Base-by-base conservation (phyloP, 2,113 vertebrate genomes). In the Smithornis capensis region DNA sequence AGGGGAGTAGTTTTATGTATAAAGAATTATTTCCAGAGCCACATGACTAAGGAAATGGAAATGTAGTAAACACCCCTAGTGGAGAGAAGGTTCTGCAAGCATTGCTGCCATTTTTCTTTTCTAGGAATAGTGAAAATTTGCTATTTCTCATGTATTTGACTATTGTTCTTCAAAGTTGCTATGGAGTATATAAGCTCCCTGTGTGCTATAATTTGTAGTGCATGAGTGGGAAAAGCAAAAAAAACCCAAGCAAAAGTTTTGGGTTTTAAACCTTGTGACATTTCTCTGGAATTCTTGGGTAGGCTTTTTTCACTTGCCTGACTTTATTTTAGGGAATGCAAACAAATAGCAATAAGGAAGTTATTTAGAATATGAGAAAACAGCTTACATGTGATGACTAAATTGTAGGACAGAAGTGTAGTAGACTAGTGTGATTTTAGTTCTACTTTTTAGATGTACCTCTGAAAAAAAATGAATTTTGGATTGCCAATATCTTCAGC, bases 201-300 rank as follows among this genome's bases (percentile, higher is more conserved):
- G 3, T 29, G n/a, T 49, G 7, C 5, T 65, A 1, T 25, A 23
- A 65, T 44, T 76, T 44, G 31, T n/a, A 22, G 14, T 17, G 14
- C 6, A 31, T 6, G 29, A 75, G 8, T 28, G 22, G 9, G 55
- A 83, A 76, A 56, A 76, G 6, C 24, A 17, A 45, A 59, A n/a
- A 79, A 88, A 24, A 1, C 0, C 24, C 22, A 82, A 77, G 0
- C 4, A 65, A 60, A 89, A 78, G 3, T 4, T 1, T 6, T 77
- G 31, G 0, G 2, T 16, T 86, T 77, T 40, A 19, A 71, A 33
- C 45, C 4, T 73, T 82, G 12, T 35, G 21, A 45, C 21, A 82
- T 91, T 28, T n/a, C 28, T 83, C 25, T 79, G 25, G 14, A 65
- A 50, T n/a, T 73, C 22, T 65, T 56, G 35, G 27, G 28, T 28